These are phyloP conservation scores for Spinus pinus DNA, from an alignment of 2,797 vertebrate genomes.

Conservation along the genomic window DNA sequence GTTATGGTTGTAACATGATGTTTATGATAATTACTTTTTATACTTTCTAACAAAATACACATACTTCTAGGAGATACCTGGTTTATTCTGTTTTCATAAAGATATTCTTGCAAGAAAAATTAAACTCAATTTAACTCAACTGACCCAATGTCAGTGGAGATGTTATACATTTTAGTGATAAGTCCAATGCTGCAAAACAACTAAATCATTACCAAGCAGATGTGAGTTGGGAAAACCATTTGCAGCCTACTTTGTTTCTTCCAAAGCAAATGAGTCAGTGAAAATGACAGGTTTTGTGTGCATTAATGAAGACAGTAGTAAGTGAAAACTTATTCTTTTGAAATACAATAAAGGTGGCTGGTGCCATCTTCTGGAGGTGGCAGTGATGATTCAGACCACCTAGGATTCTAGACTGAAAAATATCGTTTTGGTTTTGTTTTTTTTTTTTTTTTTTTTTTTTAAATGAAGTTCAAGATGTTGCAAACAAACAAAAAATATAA, in stretches of 20 bases:
- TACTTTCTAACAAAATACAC: neutral
- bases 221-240: neutral
- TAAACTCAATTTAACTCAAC: neutral
- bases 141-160: neutral
- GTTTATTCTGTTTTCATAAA: neutral
- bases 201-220: neutral
- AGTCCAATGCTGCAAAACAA: neutral
- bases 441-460: neutral
- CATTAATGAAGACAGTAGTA: neutral
- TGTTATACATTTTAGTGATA: neutral
- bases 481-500: neutral
- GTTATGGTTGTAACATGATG: neutral
- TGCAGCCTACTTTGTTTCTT: neutral
- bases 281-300: neutral
- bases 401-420: neutral
- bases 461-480: neutral
- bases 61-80: neutral
- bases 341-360: neutral
- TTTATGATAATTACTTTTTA: neutral
- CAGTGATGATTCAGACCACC: neutral
- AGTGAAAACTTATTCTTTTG: neutral
- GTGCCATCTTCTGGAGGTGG: slow-evolving; percentile 50
- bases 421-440: neutral
- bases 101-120: neutral
- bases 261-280: neutral